These are phyloP conservation scores for Ceryle rudis DNA, from an alignment of 2,797 vertebrate species.

Conservation along the genomic window DNA sequence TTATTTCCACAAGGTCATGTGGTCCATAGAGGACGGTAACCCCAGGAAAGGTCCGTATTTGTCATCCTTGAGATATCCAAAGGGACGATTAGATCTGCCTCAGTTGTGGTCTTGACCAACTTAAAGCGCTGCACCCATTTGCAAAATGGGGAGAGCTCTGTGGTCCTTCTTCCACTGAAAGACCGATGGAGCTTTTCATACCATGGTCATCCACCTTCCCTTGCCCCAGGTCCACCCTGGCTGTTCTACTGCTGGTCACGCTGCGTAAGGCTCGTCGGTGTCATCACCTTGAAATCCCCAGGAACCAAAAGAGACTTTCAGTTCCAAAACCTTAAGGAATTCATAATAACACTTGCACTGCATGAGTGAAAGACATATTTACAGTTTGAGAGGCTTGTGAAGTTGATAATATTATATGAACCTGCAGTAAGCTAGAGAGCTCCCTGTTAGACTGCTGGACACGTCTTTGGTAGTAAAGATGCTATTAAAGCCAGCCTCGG, in stretches of 20 bases:
- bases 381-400: not conserved
- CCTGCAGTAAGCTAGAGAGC: not conserved
- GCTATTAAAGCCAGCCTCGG: not conserved
- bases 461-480: not conserved
- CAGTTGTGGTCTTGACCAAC: not conserved
- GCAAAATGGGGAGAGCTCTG: not conserved
- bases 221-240: not conserved
- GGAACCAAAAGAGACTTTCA: not conserved
- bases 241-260: fast-evolving
- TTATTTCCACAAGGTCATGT: not conserved
- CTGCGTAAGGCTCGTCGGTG: not conserved
- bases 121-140: not conserved
- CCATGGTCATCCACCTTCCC: not conserved
- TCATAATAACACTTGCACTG: not conserved
- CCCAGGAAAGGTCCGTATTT: not conserved
- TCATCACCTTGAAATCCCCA: not conserved
- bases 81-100: not conserved
- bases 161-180: not conserved
- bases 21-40: not conserved
- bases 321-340: not conserved
- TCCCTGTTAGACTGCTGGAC: not conserved
- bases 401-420: not conserved
- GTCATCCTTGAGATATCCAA: not conserved
- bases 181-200: not conserved
- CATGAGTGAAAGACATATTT: not conserved